Evolutionary conservation across 1,140 invertebrate species (phyloP).

Genomic region (Megathymus violae): DNA sequence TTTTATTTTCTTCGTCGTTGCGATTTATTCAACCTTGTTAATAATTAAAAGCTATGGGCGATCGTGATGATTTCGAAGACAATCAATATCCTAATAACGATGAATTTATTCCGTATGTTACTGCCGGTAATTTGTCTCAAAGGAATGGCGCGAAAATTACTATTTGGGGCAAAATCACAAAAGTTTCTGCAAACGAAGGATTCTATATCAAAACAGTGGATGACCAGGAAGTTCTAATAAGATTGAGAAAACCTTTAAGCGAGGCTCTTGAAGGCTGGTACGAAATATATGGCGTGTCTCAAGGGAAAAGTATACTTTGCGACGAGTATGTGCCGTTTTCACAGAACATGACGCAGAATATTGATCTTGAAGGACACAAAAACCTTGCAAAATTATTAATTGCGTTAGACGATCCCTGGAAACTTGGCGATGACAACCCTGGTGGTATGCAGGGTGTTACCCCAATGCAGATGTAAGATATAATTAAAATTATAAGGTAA

Average conservation of each 20-base stretch:
- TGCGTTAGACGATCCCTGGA: conserved; percentile 79
- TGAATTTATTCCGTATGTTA: conserved; percentile 77
- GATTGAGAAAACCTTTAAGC: conserved; percentile 63
- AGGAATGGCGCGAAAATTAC: conserved; percentile 76
- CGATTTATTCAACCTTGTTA: too few relatives aligned
- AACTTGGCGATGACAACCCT: conserved; percentile 65
- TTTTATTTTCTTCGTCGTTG: too few relatives aligned
- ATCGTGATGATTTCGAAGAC: conserved; percentile 77
- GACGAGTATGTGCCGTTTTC: conserved; percentile 77
- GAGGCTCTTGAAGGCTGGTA: conserved; percentile 78
- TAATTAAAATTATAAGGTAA: conserved; percentile 12
- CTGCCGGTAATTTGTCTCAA: conserved; percentile 69
- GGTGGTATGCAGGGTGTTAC: conserved; percentile 58
- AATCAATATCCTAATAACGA: conserved; percentile 77
- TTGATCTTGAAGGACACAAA: conserved; percentile 76
- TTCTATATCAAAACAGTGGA: conserved; percentile 77
- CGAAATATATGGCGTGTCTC: conserved; percentile 74
- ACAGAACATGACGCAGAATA: conserved; percentile 68
- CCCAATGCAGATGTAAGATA: conserved; percentile 56
- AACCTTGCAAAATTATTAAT: conserved; percentile 66
- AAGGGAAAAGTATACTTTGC: conserved; percentile 76
- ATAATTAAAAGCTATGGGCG: conserved; percentile 57
- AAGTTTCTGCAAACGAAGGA: conserved; percentile 71
- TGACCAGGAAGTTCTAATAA: conserved; percentile 74
- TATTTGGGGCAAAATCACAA: conserved; percentile 76